Conservation (phyloP, 2,113 vertebrate genomes). For the Onychostruthus taczanowskii region DNA sequence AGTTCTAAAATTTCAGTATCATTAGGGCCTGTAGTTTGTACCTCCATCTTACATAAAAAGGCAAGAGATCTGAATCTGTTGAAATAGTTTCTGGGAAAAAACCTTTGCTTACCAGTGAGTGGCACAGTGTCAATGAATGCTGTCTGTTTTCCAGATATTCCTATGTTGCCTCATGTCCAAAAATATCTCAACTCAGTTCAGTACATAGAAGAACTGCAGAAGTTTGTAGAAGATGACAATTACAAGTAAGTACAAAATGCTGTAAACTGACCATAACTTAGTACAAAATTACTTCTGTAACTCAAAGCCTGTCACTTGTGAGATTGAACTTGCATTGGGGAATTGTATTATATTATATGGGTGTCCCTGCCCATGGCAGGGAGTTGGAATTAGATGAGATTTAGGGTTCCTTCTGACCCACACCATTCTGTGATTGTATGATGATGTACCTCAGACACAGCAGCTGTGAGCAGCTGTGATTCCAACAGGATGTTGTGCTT, state of each 20-base stretch:
- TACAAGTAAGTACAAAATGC: constrained; percentile 87
- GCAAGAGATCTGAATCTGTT: not conserved
- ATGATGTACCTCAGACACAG: not conserved
- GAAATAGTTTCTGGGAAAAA: not conserved
- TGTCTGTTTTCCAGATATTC: constrained; percentile 82
- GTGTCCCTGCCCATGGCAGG: not conserved
- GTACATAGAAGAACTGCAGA: constrained; percentile 98
- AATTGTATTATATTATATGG: not conserved
- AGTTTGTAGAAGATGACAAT: constrained; percentile 99
- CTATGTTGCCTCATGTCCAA: constrained; percentile 93
- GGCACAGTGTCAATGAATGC: not conserved
- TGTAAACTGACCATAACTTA: not conserved
- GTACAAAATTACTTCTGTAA: not conserved
- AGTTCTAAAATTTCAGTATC: not conserved
- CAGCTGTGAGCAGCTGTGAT: not conserved
- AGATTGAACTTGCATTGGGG: not conserved
- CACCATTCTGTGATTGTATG: not conserved
- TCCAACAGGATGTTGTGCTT: not conserved
- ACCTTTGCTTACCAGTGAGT: not conserved
- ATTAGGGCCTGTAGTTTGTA: not conserved
- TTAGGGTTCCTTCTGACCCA: no score
- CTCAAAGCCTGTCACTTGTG: not conserved
- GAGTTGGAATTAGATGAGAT: not conserved
- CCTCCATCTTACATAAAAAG: not conserved
- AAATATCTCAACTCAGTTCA: constrained; percentile 97